These are phyloP conservation scores for Squalus acanthias DNA, from an alignment of 2,797 vertebrate genomes.

Conservation along the genomic window DNA sequence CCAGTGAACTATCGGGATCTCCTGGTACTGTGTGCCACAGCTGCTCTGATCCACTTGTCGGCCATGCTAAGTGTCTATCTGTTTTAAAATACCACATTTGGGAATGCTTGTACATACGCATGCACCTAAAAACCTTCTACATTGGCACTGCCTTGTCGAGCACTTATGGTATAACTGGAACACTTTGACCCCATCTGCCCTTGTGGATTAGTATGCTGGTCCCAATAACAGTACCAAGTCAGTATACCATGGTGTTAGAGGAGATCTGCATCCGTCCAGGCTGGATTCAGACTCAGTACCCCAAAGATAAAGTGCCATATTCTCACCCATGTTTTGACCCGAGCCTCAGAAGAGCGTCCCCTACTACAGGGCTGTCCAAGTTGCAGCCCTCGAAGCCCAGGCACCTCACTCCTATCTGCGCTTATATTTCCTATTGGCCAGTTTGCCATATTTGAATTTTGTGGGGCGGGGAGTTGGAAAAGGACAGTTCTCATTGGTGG, in stretches of 20 bases:
- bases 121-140: background rate
- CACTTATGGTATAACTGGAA: background rate
- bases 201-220: background rate
- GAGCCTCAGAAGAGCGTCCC: too few species aligned
- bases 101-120: background rate
- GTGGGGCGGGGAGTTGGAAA: background rate
- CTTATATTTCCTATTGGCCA: background rate
- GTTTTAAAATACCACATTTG: background rate
- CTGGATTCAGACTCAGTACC: background rate
- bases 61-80: background rate
- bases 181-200: background rate
- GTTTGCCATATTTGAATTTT: background rate
- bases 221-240: background rate
- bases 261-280: background rate
- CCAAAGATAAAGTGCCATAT: background rate
- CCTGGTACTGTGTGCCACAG: background rate
- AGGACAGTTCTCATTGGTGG: background rate
- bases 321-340: background rate
- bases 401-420: background rate
- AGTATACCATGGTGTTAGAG: background rate
- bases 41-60: background rate
- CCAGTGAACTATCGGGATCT: background rate
- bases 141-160: background rate
- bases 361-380: background rate
- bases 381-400: background rate